Conservation (phyloP, 2,888 invertebrate species). For the Nephrotoma guestfalica region DNA sequence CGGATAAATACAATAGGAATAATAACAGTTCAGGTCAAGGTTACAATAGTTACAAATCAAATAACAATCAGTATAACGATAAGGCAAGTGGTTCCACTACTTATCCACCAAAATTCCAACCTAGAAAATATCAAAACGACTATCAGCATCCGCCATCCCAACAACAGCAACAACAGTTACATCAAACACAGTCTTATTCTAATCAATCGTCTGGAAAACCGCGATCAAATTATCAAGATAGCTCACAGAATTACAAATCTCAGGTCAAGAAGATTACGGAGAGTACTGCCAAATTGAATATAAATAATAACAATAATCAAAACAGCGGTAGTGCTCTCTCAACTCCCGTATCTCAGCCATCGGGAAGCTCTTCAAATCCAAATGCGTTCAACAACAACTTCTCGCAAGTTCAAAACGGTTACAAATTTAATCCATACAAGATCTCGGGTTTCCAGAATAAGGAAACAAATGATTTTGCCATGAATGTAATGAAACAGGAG, state of each 20-base stretch:
- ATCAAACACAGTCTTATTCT: not conserved
- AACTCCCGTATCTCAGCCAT: not conserved
- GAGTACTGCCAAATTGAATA: not conserved
- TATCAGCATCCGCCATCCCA: not conserved
- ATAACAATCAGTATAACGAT: slow-evolving; percentile 1
- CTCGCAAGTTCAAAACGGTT: slow-evolving; percentile 23
- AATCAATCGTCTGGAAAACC: not conserved
- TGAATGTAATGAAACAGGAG: slow-evolving; percentile 24
- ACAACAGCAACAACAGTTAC: not conserved
- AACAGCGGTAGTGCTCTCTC: not conserved
- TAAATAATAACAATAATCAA: slow-evolving; percentile 1
- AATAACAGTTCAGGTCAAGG: not conserved
- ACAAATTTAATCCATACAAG: slow-evolving; percentile 30
- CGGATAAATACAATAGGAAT: not conserved
- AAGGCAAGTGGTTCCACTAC: not conserved
- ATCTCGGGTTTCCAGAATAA: slow-evolving; percentile 32
- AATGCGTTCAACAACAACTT: not conserved
- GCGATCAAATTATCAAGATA: not conserved
- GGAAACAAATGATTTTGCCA: slow-evolving; percentile 31
- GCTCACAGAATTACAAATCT: not conserved
- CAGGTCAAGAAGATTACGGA: not conserved
- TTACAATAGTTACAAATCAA: not conserved
- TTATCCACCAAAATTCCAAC: not conserved
- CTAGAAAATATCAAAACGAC: not conserved
- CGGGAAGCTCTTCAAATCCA: not conserved